Evolutionary conservation across 2,888 invertebrate genomes (phyloP).

Genomic region (Mimumesa dahlbomi): DNA sequence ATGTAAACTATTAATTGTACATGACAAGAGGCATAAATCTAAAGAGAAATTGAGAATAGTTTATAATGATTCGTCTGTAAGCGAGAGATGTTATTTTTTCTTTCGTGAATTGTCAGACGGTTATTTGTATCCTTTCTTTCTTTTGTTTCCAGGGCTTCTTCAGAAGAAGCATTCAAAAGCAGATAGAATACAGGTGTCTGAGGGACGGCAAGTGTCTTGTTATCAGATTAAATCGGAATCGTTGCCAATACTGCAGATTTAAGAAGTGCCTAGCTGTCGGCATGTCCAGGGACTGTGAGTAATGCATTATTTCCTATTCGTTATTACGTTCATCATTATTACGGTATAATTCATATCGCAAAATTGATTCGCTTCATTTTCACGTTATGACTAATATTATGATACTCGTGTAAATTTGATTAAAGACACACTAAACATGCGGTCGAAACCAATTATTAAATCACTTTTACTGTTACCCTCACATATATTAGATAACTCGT

Average conservation of each 20-base stretch:
- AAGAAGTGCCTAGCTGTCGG: constrained; percentile 98
- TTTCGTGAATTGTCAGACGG: too few relatives aligned
- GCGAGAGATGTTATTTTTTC: neutral
- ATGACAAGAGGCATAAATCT: neutral
- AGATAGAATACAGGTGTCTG: constrained; percentile 97
- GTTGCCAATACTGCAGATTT: constrained; percentile 97
- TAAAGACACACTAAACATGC: too few relatives aligned
- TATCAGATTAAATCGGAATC: constrained; percentile 95
- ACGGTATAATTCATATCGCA: too few relatives aligned
- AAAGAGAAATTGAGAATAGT: too few relatives aligned
- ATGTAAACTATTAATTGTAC: neutral
- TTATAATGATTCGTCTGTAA: neutral
- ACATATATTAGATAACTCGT: too few relatives aligned
- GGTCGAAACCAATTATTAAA: too few relatives aligned
- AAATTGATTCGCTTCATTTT: too few relatives aligned
- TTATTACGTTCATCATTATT: too few relatives aligned
- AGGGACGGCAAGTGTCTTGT: constrained; percentile 97
- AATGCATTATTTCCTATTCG: constrained; percentile 13
- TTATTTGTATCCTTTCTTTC: constrained; percentile 2
- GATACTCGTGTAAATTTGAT: too few relatives aligned
- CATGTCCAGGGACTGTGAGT: constrained; percentile 98
- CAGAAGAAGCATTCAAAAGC: constrained; percentile 96
- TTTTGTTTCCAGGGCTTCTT: constrained; percentile 91
- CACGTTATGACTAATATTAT: too few relatives aligned
- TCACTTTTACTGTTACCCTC: too few relatives aligned